These are phyloP conservation scores for Amaurobius ferox DNA, from an alignment of 2,888 invertebrate species.

Conservation along the genomic window DNA sequence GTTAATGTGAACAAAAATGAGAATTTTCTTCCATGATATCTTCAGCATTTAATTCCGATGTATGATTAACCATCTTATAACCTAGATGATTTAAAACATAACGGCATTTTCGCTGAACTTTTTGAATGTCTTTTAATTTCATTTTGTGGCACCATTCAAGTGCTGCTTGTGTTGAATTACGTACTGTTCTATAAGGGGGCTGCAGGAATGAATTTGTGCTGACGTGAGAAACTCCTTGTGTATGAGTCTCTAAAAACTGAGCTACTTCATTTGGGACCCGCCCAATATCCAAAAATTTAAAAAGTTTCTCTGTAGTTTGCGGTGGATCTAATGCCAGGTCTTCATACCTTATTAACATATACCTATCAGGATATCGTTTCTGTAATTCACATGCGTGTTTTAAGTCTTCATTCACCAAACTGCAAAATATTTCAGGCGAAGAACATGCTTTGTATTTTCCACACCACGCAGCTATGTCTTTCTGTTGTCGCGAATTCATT, in stretches of 20 bases:
- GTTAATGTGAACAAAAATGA: slow-evolving; percentile 28
- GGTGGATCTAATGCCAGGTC: slow-evolving; percentile 74
- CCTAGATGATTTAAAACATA: slow-evolving; percentile 47
- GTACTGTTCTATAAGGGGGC: slow-evolving; percentile 62
- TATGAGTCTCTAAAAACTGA: slow-evolving; percentile 67
- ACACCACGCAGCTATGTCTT: slow-evolving; percentile 75
- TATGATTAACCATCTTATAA: slow-evolving; percentile 58
- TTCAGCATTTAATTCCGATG: slow-evolving; percentile 41
- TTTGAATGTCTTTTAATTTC: slow-evolving; percentile 56
- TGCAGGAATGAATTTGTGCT: slow-evolving; percentile 64
- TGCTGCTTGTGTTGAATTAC: slow-evolving; percentile 66
- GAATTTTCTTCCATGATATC: slow-evolving; percentile 41
- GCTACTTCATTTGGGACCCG: slow-evolving; percentile 58
- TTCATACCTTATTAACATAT: slow-evolving; percentile 74
- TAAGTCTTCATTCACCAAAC: slow-evolving; percentile 73
- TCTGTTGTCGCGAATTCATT: slow-evolving; percentile 74
- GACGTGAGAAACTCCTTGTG: slow-evolving; percentile 43
- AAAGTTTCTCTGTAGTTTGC: slow-evolving; percentile 73
- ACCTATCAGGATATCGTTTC: slow-evolving; percentile 73
- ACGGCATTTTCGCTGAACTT: slow-evolving; percentile 57
- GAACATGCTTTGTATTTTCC: slow-evolving; percentile 73
- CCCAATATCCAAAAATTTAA: slow-evolving; percentile 75
- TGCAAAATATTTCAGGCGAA: slow-evolving; percentile 74
- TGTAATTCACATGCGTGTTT: slow-evolving; percentile 72
- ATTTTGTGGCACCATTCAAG: slow-evolving; percentile 65